phyloP scores from a whole-genome alignment of 37 sponge, comb jelly and placozoan genomes.

The Geodia barretti region DNA sequence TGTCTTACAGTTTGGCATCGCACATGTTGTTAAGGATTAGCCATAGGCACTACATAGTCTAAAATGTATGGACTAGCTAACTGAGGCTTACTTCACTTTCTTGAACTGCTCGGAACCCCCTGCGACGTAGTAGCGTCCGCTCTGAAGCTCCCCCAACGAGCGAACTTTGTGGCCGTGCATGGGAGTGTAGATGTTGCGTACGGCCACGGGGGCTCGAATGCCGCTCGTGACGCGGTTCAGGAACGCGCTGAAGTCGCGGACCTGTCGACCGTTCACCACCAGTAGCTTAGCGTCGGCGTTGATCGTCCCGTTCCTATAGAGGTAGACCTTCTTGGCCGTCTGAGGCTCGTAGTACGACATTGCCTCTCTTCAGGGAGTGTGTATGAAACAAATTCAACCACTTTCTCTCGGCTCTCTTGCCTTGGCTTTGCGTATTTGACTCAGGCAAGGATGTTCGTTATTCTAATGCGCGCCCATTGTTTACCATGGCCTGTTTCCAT shows the following conservation, averaged over 20 bases:
- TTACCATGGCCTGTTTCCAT: background rate
- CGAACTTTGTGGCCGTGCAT: slow-evolving; percentile 55
- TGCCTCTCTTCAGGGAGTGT: background rate
- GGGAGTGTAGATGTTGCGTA: slow-evolving; percentile 89
- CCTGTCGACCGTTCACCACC: slow-evolving; percentile 76
- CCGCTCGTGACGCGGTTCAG: slow-evolving; percentile 76
- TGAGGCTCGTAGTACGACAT: slow-evolving; percentile 57
- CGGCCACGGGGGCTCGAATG: slow-evolving; percentile 75
- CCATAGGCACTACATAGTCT: too few species aligned
- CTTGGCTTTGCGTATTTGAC: too few species aligned
- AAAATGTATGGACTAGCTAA: too few species aligned
- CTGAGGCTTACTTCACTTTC: slow-evolving; percentile 59
- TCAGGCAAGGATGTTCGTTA: too few species aligned
- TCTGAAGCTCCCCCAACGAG: slow-evolving; percentile 48
- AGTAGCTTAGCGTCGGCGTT: slow-evolving; percentile 51
- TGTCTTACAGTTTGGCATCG: too few species aligned
- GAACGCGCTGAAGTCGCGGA: slow-evolving; percentile 78
- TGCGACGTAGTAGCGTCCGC: slow-evolving; percentile 81
- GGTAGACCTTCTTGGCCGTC: slow-evolving; percentile 60
- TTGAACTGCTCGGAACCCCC: slow-evolving; percentile 85
- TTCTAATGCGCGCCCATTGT: slow-evolving; percentile 1
- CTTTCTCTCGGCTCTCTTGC: background rate
- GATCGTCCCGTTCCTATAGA: slow-evolving; percentile 58
- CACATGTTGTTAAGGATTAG: too few species aligned
- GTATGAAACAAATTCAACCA: too few species aligned